These are phyloP conservation scores for Dicentrarchus labrax DNA, from an alignment of 2,113 vertebrate genomes.

Conservation along the genomic window DNA sequence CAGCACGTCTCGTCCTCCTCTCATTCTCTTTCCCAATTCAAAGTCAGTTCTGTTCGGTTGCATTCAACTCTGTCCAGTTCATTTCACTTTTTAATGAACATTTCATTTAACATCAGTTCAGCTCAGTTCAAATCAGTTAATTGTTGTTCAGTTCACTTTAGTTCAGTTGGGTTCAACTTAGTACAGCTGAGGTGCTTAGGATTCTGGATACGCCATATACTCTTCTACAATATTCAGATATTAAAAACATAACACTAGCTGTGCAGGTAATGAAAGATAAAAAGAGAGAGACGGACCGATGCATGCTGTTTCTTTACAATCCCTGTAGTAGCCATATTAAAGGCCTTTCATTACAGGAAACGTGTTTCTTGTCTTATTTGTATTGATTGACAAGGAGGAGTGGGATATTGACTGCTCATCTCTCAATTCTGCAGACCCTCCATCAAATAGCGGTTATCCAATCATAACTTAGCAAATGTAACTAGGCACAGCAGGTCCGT, in stretches of 20 bases:
- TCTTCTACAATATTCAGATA: background rate
- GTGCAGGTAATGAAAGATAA: background rate
- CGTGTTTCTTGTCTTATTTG: background rate
- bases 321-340: background rate
- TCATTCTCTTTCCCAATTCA: conserved; percentile 29
- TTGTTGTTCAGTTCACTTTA: background rate
- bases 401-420: background rate
- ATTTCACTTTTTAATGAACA: conserved; percentile 36
- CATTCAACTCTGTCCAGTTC: conserved; percentile 33
- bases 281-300: background rate
- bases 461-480: background rate
- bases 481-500: background rate
- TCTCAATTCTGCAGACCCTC: background rate
- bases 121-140: conserved; percentile 11
- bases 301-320: background rate
- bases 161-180: background rate
- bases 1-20: conserved; percentile 5
- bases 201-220: background rate
- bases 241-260: background rate
- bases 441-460: background rate
- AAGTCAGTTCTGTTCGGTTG: conserved; percentile 25
- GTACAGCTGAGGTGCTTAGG: background rate
- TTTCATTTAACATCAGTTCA: conserved; percentile 38
- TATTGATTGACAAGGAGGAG: background rate
- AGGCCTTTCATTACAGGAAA: background rate